Conservation (phyloP, 2,113 vertebrate genomes). For the Strix aluco region DNA sequence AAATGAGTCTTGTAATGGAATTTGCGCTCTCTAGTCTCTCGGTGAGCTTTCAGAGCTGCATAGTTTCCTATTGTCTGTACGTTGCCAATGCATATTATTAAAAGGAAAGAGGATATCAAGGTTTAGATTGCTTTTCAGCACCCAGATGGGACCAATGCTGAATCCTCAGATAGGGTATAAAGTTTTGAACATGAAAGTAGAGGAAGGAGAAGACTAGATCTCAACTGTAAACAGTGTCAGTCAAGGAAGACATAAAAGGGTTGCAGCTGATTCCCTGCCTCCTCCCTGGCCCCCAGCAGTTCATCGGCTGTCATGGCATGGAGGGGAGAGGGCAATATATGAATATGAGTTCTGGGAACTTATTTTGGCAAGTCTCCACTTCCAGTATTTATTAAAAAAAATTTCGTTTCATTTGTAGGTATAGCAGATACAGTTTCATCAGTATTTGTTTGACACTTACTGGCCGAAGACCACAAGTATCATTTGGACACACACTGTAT, state of each 20-base stretch:
- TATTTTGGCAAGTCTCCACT: background rate
- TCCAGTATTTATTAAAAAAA: background rate
- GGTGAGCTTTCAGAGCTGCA: background rate
- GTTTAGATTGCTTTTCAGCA: background rate
- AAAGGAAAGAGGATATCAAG: background rate
- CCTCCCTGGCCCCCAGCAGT: background rate
- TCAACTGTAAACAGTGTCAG: background rate
- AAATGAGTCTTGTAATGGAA: background rate
- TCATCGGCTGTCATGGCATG: background rate
- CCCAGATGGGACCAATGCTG: background rate
- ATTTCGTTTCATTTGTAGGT: slow-evolving; percentile 66
- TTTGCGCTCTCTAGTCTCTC: background rate
- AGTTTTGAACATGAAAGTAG: background rate
- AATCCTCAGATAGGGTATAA: background rate
- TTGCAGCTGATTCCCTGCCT: background rate
- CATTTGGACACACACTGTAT: background rate
- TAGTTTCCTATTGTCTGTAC: background rate
- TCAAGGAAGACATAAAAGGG: background rate
- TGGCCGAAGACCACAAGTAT: background rate
- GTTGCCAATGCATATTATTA: background rate
- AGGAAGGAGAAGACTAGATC: background rate
- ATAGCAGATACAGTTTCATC: slow-evolving; percentile 85
- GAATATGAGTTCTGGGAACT: background rate
- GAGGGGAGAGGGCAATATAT: background rate
- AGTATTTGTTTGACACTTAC: slow-evolving; percentile 77